A percentile compares a stretch with the other conserved stretches of the same genome.
Evolutionary conservation across 2,888 invertebrate genomes (phyloP).

Genomic region (Serrognathus titanus): DNA sequence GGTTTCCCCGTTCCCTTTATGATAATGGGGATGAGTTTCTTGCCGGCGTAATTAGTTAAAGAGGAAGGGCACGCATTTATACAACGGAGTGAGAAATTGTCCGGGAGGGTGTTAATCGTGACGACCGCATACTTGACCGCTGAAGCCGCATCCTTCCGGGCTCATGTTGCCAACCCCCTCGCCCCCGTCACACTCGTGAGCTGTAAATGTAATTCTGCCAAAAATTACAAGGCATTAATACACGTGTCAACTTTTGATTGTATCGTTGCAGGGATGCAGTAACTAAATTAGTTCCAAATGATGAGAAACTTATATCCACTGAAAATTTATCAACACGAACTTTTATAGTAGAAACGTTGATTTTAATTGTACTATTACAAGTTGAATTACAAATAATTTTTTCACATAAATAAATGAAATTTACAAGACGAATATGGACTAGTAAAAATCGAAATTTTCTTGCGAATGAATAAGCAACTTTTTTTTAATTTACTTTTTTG

Average conservation of each 20-base stretch:
- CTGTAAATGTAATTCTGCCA: not conserved
- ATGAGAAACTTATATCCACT: not conserved
- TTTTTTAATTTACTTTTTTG: no score
- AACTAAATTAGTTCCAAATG: not conserved
- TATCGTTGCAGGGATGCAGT: not conserved
- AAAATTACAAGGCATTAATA: not conserved
- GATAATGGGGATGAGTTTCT: not conserved
- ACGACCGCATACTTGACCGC: conserved; percentile 21
- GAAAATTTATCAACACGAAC: no score
- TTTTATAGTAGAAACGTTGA: no score
- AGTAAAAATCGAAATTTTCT: no score
- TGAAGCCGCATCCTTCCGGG: conserved; percentile 5
- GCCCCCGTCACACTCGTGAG: not conserved
- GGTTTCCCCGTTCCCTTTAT: not conserved
- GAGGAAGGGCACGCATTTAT: not conserved
- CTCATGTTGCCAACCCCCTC: conserved; percentile 1
- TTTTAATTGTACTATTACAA: no score
- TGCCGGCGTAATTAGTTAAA: not conserved
- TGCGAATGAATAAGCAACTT: no score
- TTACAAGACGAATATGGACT: no score
- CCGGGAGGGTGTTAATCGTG: conserved; percentile 21
- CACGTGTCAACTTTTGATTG: not conserved
- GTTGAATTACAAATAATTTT: no score
- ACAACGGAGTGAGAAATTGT: conserved; percentile 4
- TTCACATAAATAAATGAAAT: no score